Evolutionary conservation across 1,140 invertebrate genomes (phyloP).

Genomic region (Drosophila erecta): DNA sequence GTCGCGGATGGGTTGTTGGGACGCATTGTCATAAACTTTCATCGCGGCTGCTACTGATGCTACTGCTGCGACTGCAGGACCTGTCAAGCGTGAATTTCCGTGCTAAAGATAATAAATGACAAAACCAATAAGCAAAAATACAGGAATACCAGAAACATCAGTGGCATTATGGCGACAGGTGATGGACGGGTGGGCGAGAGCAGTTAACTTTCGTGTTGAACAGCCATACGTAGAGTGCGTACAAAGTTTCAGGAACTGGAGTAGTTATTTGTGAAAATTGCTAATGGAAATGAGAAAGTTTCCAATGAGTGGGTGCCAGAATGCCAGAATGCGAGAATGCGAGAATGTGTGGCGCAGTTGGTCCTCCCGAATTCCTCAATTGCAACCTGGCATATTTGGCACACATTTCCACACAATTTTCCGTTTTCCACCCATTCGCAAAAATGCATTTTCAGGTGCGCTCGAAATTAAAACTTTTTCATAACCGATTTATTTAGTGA

Average conservation of each 20-base stretch:
- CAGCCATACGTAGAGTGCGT: background rate
- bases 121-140: slow-evolving; percentile 57
- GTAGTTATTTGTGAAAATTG: slow-evolving; percentile 10
- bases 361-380: too few species aligned
- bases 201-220: slow-evolving; percentile 2
- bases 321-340: background rate
- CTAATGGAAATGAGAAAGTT: slow-evolving; percentile 21
- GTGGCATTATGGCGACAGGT: slow-evolving; percentile 3
- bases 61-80: slow-evolving; percentile 16
- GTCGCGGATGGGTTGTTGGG: slow-evolving; percentile 12
- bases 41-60: slow-evolving; percentile 27
- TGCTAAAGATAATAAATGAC: slow-evolving; percentile 64
- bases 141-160: slow-evolving; percentile 14
- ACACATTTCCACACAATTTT: background rate
- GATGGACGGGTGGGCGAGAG: slow-evolving; percentile 2
- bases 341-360: too few species aligned
- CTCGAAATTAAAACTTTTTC: slow-evolving; percentile 3
- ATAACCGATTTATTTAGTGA: slow-evolving; percentile 1
- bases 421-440: background rate
- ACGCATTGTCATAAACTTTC: slow-evolving; percentile 74
- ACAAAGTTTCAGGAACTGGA: slow-evolving; percentile 1
- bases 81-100: slow-evolving; percentile 69
- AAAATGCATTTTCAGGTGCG: background rate
- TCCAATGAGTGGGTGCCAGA: slow-evolving; percentile 1
- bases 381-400: background rate